Conservation (phyloP, 1,140 invertebrate genomes). For the Plectus sambesii region DNA sequence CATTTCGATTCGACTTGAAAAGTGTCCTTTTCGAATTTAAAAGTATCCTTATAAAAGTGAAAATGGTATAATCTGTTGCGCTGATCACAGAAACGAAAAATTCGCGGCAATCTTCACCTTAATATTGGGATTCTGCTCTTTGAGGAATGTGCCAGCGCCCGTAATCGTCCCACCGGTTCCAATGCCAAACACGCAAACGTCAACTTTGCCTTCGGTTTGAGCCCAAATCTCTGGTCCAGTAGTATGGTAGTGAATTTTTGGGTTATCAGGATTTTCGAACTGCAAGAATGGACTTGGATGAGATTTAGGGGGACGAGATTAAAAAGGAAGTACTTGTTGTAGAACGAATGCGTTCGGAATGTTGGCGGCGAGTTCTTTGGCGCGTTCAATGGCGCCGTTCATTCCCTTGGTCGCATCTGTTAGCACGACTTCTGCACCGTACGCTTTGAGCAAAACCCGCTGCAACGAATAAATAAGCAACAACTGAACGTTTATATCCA, state of each 20-base stretch:
- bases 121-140: slow-evolving; percentile 34
- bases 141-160: slow-evolving; percentile 33
- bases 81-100: no score
- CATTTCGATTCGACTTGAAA: no score
- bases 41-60: no score
- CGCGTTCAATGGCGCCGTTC: slow-evolving; percentile 38
- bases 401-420: slow-evolving; percentile 35
- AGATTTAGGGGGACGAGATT: slow-evolving; percentile 4
- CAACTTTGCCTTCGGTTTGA: slow-evolving; percentile 40
- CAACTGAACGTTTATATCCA: no score
- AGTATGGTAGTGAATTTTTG: slow-evolving; percentile 38
- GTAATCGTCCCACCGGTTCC: slow-evolving; percentile 43
- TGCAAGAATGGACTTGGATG: slow-evolving; percentile 15
- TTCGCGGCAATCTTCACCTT: no score
- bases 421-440: slow-evolving; percentile 37
- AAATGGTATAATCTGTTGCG: no score
- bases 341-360: slow-evolving; percentile 38
- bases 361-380: slow-evolving; percentile 29
- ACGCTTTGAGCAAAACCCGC: slow-evolving; percentile 40
- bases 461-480: no score
- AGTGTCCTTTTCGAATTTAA: no score
- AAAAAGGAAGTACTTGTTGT: slow-evolving; percentile 24
- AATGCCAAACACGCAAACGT: slow-evolving; percentile 39
- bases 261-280: slow-evolving; percentile 39
- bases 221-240: slow-evolving; percentile 43